Conservation (phyloP, 2,797 vertebrate genomes). For the Chromobotia macracanthus region DNA sequence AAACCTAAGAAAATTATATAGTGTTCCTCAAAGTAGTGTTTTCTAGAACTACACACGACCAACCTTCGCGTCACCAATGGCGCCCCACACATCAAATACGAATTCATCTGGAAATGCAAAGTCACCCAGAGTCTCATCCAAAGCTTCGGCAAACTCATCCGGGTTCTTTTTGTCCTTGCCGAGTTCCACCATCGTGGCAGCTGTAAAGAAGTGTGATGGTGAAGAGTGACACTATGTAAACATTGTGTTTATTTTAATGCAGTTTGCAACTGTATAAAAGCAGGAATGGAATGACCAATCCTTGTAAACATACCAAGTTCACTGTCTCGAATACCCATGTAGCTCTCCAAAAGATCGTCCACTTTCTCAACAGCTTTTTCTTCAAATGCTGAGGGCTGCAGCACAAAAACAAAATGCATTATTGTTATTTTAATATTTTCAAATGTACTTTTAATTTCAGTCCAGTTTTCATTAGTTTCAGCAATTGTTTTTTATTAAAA, state of each 20-base stretch:
- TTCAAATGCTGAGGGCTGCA: conserved; percentile 89
- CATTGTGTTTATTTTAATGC: background rate
- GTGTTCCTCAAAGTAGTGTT: conserved; percentile 67
- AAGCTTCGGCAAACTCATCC: conserved; percentile 88
- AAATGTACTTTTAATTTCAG: too few species aligned
- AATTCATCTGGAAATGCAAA: conserved; percentile 93
- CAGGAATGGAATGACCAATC: background rate
- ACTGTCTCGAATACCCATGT: conserved; percentile 95
- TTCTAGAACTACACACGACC: conserved; percentile 81
- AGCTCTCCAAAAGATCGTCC: conserved; percentile 91
- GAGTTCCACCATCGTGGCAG: conserved; percentile 93
- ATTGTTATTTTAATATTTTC: too few species aligned
- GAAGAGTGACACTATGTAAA: background rate
- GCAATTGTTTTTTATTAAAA: background rate
- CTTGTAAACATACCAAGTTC: conserved; percentile 80
- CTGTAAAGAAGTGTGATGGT: conserved; percentile 64
- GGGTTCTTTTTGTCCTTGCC: conserved; percentile 92
- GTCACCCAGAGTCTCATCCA: conserved; percentile 89
- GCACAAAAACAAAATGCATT: background rate
- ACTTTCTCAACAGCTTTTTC: conserved; percentile 93
- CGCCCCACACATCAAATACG: conserved; percentile 93
- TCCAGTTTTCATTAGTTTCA: too few species aligned
- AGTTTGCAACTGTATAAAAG: background rate
- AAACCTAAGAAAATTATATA: conserved; percentile 55
- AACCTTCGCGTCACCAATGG: conserved; percentile 90